A percentile compares a stretch with the other conserved stretches of the same genome.
Evolutionary conservation across 2,888 invertebrate genomes (phyloP).

Genomic region (Metacarcinus magister): DNA sequence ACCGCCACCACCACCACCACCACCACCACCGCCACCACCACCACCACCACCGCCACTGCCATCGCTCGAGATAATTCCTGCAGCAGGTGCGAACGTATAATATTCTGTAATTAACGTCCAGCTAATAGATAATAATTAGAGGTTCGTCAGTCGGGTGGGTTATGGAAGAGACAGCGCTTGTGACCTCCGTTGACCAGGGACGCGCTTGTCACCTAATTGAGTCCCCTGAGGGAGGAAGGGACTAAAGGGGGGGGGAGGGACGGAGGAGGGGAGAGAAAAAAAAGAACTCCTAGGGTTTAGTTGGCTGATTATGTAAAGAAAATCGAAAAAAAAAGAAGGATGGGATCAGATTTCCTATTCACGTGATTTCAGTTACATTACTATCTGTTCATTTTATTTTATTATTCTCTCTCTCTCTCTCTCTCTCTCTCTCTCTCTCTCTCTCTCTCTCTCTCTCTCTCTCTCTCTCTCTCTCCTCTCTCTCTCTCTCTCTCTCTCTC

Average conservation of each 20-base stretch:
- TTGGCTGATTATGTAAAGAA: not conserved
- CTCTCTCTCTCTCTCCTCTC: slow-evolving; percentile 64
- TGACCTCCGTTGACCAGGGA: slow-evolving; percentile 31
- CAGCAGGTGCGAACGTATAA: slow-evolving; percentile 71
- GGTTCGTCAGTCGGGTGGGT: slow-evolving; percentile 53
- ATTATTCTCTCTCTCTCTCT: slow-evolving; percentile 10
- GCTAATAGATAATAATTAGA: slow-evolving; percentile 67
- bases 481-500: not conserved
- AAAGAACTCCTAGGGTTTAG: not conserved
- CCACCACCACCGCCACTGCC: not conserved
- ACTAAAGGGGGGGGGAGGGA: not conserved
- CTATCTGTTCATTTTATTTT: not conserved
- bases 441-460: slow-evolving; percentile 68
- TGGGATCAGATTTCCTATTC: not conserved
- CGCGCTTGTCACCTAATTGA: slow-evolving; percentile 66
- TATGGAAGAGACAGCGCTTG: slow-evolving; percentile 58
- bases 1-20: not conserved
- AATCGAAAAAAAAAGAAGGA: not conserved
- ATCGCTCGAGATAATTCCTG: slow-evolving; percentile 52
- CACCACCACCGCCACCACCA: slow-evolving; percentile 20
- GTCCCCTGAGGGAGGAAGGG: not conserved
- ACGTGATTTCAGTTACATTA: not conserved
- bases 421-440: slow-evolving; percentile 57
- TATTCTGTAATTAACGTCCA: slow-evolving; percentile 68
- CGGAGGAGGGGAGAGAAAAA: not conserved